Percentiles rank a stretch among this genome's conserved stretches.
phyloP scores from a whole-genome alignment of 2,888 invertebrate genomes.

The Xylocampa areola region DNA sequence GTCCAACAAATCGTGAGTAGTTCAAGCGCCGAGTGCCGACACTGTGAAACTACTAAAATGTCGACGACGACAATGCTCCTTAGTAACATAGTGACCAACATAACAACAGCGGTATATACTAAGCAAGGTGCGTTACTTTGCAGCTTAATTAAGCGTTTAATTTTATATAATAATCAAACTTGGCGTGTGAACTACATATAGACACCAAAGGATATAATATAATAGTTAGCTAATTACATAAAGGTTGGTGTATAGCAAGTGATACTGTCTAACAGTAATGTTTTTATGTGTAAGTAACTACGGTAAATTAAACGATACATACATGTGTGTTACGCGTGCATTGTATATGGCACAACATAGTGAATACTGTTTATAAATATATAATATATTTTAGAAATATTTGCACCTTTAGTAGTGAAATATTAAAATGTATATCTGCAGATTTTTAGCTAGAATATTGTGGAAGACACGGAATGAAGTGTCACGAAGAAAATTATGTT shows the following conservation, averaged over 20 bases:
- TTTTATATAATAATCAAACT: slow-evolving; percentile 58
- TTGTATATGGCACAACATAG: slow-evolving; percentile 87
- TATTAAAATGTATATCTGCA: slow-evolving; percentile 87
- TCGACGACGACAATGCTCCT: slow-evolving; percentile 22
- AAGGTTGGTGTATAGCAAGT: slow-evolving; percentile 84
- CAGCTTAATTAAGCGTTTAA: slow-evolving; percentile 51
- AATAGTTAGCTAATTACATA: slow-evolving; percentile 80
- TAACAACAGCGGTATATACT: slow-evolving; percentile 23
- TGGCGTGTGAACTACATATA: slow-evolving; percentile 83
- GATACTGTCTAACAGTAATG: slow-evolving; percentile 87
- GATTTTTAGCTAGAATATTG: slow-evolving; percentile 84
- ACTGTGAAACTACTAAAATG: slow-evolving; percentile 25
- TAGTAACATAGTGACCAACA: slow-evolving; percentile 23
- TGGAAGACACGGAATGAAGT: slow-evolving; percentile 61
- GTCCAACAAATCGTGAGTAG: slow-evolving; percentile 76
- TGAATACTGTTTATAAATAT: slow-evolving; percentile 85
- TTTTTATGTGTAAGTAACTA: slow-evolving; percentile 84
- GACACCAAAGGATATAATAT: slow-evolving; percentile 80
- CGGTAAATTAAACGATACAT: slow-evolving; percentile 70
- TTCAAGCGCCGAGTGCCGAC: slow-evolving; percentile 76
- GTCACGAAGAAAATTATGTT: slow-evolving; percentile 70
- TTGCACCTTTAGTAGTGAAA: slow-evolving; percentile 89
- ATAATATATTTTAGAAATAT: slow-evolving; percentile 89
- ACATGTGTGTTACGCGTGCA: slow-evolving; percentile 86
- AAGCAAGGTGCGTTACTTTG: slow-evolving; percentile 49